These are phyloP conservation scores for Lepidonotus clava DNA, from an alignment of 2,888 invertebrate species.

Conservation along the genomic window DNA sequence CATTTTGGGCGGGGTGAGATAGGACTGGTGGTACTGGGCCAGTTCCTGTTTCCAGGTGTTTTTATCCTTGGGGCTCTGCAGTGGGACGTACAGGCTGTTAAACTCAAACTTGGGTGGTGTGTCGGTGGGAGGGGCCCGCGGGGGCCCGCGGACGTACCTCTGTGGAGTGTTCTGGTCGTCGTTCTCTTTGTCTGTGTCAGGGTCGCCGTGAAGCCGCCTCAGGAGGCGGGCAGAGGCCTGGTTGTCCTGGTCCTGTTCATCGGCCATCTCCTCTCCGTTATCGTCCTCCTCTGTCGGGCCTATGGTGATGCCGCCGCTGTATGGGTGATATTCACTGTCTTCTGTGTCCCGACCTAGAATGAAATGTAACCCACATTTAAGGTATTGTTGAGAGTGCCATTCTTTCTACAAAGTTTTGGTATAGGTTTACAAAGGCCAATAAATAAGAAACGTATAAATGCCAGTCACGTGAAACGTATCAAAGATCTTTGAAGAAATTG, in stretches of 20 bases:
- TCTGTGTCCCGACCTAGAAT: not conserved
- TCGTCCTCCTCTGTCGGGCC: not conserved
- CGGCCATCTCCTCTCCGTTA: not conserved
- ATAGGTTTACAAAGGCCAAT: too few species aligned
- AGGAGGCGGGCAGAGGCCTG: not conserved
- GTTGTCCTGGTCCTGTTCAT: not conserved
- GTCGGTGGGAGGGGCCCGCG: not conserved
- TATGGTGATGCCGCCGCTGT: not conserved
- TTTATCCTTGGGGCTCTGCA: not conserved
- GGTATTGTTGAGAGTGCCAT: too few species aligned
- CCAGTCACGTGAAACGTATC: too few species aligned
- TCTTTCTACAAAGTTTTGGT: too few species aligned
- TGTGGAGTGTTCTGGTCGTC: not conserved
- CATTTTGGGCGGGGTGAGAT: conserved; percentile 31
- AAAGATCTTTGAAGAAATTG: too few species aligned
- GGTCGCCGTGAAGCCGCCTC: not conserved
- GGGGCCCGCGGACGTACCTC: not conserved
- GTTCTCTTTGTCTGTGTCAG: not conserved
- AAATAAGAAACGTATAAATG: too few species aligned
- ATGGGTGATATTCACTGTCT: conserved; percentile 11
- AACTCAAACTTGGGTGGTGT: not conserved
- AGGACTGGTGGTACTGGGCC: not conserved
- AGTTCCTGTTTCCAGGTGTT: conserved; percentile 28
- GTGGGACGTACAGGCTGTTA: not conserved
- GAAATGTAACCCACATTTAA: not conserved